These are phyloP conservation scores for Vicugna pacos DNA, from an alignment of 2,113 vertebrate genomes.

Conservation along the genomic window DNA sequence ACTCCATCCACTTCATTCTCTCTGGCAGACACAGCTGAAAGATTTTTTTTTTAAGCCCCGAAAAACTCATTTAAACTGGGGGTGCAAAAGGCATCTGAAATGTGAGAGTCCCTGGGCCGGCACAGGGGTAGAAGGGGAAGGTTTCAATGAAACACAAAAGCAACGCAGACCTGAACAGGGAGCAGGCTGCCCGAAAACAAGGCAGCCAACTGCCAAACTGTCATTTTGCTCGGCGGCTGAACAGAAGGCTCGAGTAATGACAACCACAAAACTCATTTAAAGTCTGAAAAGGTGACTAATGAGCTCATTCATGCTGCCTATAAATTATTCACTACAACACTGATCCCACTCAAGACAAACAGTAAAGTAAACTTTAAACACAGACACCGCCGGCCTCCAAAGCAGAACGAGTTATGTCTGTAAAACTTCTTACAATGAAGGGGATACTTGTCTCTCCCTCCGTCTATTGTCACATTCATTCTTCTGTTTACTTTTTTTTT, in stretches of 20 bases:
- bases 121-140: neutral
- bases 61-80: slow-evolving; percentile 34
- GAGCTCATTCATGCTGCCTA: slow-evolving; percentile 89
- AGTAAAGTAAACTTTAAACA: slow-evolving; percentile 90
- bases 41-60: neutral
- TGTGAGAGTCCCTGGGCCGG: slow-evolving; percentile 37
- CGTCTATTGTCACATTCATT: slow-evolving; percentile 71
- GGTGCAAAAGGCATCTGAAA: slow-evolving; percentile 62
- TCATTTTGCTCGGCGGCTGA: slow-evolving; percentile 77
- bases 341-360: slow-evolving; percentile 86
- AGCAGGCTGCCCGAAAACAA: slow-evolving; percentile 74
- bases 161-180: slow-evolving; percentile 58
- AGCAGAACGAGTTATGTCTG: slow-evolving; percentile 51
- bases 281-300: slow-evolving; percentile 92
- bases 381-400: slow-evolving; percentile 64
- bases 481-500: slow-evolving; percentile 73
- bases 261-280: slow-evolving; percentile 89
- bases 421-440: slow-evolving; percentile 71
- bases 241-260: slow-evolving; percentile 87
- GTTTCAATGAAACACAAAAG: slow-evolving; percentile 75
- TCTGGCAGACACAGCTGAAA: slow-evolving; percentile 10
- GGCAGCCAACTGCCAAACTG: slow-evolving; percentile 81
- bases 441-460: slow-evolving; percentile 61
- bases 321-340: slow-evolving; percentile 91
- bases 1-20: neutral